A percentile compares a stretch with the other conserved stretches of the same genome.
phyloP scores from a whole-genome alignment of 2,888 invertebrate genomes.

The Drosophila colorata region DNA sequence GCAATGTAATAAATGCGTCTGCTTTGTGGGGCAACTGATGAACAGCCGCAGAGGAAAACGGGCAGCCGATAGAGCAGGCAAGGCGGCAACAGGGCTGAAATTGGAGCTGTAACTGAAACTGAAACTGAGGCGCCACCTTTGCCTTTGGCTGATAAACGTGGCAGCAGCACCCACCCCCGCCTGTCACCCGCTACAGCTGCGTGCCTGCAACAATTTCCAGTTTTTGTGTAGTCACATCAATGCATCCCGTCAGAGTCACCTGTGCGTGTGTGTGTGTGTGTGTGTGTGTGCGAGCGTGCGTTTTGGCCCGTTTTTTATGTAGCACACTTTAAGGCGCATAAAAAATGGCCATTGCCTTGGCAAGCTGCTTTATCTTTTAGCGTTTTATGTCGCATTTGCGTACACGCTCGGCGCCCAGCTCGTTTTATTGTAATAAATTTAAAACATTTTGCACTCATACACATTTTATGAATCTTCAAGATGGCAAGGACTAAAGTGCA shows the following conservation, averaged over 20 bases:
- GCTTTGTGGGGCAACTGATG: conserved; percentile 66
- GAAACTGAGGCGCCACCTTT: conserved; percentile 37
- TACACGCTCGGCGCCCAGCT: conserved; percentile 59
- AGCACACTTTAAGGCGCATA: conserved; percentile 76
- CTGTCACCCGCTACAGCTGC: conserved; percentile 6
- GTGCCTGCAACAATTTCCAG: conserved; percentile 52
- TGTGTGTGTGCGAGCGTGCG: conserved; percentile 11
- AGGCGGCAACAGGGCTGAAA: conserved; percentile 19
- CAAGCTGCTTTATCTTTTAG: conserved; percentile 73
- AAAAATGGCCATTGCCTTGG: conserved; percentile 65
- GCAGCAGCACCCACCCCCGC: no score
- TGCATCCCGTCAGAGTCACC: conserved; percentile 51
- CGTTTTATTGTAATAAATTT: conserved; percentile 80
- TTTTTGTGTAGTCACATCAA: conserved; percentile 58
- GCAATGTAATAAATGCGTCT: conserved; percentile 79
- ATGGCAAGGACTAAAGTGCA: conserved; percentile 65
- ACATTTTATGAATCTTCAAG: conserved; percentile 78
- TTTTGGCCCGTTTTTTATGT: conserved; percentile 61
- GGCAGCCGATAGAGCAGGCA: conserved; percentile 41
- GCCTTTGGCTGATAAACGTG: conserved; percentile 67
- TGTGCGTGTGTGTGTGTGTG: conserved; percentile 23
- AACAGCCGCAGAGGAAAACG: conserved; percentile 66
- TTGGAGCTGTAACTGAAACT: conserved; percentile 40
- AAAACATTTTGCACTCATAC: conserved; percentile 80
- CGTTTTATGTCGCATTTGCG: conserved; percentile 79